phyloP scores from a whole-genome alignment of 2,888 invertebrate genomes.

The Caenorhabditis sulstoni region DNA sequence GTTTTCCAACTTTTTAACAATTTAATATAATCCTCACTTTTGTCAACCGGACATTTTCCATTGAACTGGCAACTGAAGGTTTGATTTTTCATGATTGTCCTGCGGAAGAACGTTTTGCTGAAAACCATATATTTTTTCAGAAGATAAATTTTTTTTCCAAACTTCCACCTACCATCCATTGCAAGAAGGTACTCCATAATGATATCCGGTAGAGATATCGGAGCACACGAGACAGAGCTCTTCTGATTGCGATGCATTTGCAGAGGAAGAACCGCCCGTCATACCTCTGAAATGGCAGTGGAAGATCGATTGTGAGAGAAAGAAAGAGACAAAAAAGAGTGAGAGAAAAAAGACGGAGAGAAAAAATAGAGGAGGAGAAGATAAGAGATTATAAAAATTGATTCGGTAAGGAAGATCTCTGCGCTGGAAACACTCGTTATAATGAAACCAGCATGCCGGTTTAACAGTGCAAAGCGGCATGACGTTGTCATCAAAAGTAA shows the following conservation, averaged over 20 bases:
- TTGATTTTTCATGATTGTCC: slow-evolving; percentile 80
- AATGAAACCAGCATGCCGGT: too few species aligned
- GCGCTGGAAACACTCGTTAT: too few species aligned
- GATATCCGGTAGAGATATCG: slow-evolving; percentile 78
- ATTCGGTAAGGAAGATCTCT: too few species aligned
- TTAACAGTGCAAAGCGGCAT: too few species aligned
- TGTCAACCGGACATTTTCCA: slow-evolving; percentile 76
- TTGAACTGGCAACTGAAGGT: slow-evolving; percentile 77
- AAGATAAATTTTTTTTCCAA: slow-evolving; percentile 2
- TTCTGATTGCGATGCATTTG: slow-evolving; percentile 67
- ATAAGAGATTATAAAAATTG: too few species aligned
- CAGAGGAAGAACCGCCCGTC: slow-evolving; percentile 43
- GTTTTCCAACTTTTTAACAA: too few species aligned
- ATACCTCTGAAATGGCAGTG: slow-evolving; percentile 13
- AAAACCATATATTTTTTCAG: slow-evolving; percentile 7
- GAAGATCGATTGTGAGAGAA: too few species aligned
- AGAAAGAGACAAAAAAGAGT: not conserved
- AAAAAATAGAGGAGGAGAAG: not conserved
- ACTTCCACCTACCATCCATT: slow-evolving; percentile 75
- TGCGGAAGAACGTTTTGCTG: slow-evolving; percentile 79
- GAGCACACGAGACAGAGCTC: slow-evolving; percentile 74
- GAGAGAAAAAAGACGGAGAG: not conserved
- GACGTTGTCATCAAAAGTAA: too few species aligned
- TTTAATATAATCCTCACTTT: slow-evolving; percentile 55
- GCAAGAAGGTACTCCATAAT: slow-evolving; percentile 78